Evolutionary conservation across 2,113 vertebrate species (phyloP), one percentile per base, ranked within the genome.

Genomic region (Epinephelus moara): DNA sequence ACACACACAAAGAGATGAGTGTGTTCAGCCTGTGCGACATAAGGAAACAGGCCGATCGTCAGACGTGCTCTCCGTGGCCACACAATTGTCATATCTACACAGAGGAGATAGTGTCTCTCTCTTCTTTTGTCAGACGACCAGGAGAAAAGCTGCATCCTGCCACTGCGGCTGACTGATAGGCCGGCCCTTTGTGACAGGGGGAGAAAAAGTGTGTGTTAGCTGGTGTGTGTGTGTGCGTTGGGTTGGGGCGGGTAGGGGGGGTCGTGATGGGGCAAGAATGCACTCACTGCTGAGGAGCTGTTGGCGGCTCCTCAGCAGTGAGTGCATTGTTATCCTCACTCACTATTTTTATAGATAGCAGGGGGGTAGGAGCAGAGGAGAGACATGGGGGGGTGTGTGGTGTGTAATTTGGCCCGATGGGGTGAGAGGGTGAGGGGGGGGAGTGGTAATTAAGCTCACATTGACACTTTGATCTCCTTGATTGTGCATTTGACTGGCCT

Each of bases 401-500:
- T 90, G 88, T 86, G 93, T 93, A 95, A 95, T 95, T 95, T 94
- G 86, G 91, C 90, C 75, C 75, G 49, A 81, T 82, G 83, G 89
- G 90, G 85, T 66, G 85, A 12, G 62, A 50, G 27, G 59, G 25
- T 10, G 42, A 10, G 11, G 53, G 68, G 19, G 13, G 66, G 63
- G 14, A 57, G 75, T 42, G 85, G 94, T 94, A 94, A 96, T 96
- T 95, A 95, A 94, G 85, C 84, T 89, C 93, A 88, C 93, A 95
- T 93, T 94, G 92, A 88, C 91, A 91, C 95, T 96, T 95, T 96
- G 95, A 96, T 96, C 94, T 91, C 89, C 87, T 84, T 86, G 91
- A 94, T 95, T 95, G 94, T 95, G 93, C 93, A 94, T 95, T 94
- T 95, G 94, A 95, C 93, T 93, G 93, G 90, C 90, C 91, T 85